Evolutionary conservation across 2,113 vertebrate genomes (phyloP).

Genomic region (Neolamprologus falcicula): DNA sequence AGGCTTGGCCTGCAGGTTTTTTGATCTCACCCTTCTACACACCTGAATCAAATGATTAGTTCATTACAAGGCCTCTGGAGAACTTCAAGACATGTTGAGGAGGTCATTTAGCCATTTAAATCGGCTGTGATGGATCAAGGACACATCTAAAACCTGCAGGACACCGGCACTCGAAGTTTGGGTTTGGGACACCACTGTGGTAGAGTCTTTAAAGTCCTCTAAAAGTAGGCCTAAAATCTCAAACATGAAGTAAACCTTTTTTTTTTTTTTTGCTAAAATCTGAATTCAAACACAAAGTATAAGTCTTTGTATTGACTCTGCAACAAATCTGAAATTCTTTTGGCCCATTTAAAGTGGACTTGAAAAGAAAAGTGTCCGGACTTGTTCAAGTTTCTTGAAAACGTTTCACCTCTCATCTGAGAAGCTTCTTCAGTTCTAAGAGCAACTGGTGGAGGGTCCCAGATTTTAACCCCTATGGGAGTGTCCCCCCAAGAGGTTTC

Average conservation of each 20-base stretch:
- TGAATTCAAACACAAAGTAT: neutral
- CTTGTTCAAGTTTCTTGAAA: neutral
- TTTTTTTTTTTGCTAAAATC: neutral
- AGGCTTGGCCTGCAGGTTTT: neutral
- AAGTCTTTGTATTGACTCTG: no score
- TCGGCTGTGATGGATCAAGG: rapidly evolving
- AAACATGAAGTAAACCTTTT: neutral
- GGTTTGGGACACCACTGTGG: neutral
- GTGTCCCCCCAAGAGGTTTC: rapidly evolving
- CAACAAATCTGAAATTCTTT: no score
- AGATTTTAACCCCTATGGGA: neutral
- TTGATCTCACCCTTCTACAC: neutral
- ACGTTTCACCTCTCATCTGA: neutral
- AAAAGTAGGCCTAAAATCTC: neutral
- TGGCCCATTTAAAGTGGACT: no score
- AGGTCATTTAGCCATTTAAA: neutral
- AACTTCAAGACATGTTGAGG: neutral
- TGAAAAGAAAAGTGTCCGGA: rapidly evolving
- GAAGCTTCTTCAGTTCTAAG: neutral
- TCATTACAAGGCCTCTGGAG: neutral
- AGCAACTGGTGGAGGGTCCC: neutral
- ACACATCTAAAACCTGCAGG: rapidly evolving
- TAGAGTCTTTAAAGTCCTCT: neutral
- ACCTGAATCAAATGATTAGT: neutral
- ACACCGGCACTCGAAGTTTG: rapidly evolving